Conservation (phyloP, 2,888 invertebrate genomes). For the Microctonus aethiopoides region DNA sequence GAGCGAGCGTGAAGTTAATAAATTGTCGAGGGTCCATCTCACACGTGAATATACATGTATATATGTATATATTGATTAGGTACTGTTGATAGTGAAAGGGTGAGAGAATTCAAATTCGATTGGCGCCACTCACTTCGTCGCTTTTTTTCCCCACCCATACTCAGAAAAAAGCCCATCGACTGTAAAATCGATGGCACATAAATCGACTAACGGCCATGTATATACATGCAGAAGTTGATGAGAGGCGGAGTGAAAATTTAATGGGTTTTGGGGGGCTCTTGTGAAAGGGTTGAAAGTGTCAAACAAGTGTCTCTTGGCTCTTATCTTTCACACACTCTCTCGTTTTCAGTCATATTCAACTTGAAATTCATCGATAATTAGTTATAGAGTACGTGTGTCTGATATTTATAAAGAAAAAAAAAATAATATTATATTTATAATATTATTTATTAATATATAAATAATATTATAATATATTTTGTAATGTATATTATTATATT, state of each 20-base stretch:
- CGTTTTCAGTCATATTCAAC: not conserved
- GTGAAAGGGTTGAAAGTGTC: not conserved
- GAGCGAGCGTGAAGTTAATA: slow-evolving; percentile 1
- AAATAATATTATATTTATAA: too few relatives aligned
- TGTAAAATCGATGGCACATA: not conserved
- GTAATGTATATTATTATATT: too few relatives aligned
- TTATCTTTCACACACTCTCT: not conserved
- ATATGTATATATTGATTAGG: not conserved
- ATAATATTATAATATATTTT: too few relatives aligned
- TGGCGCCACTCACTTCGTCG: not conserved
- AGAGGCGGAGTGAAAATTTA: not conserved
- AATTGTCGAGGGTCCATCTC: slow-evolving; percentile 4
- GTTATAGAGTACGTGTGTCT: not conserved
- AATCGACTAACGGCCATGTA: not conserved
- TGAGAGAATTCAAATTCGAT: not conserved
- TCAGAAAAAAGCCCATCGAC: not conserved
- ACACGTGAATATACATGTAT: not conserved
- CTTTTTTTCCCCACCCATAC: not conserved
- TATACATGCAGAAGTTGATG: too few relatives aligned
- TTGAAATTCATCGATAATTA: not conserved
- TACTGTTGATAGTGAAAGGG: not conserved
- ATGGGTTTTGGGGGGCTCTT: not conserved
- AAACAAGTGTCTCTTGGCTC: not conserved
- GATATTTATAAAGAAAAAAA: too few relatives aligned
- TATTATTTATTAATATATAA: too few relatives aligned